A percentile compares a stretch with the other conserved stretches of the same genome.
Evolutionary conservation across 2,888 invertebrate genomes (phyloP).

Genomic region (Synergus umbraculus): DNA sequence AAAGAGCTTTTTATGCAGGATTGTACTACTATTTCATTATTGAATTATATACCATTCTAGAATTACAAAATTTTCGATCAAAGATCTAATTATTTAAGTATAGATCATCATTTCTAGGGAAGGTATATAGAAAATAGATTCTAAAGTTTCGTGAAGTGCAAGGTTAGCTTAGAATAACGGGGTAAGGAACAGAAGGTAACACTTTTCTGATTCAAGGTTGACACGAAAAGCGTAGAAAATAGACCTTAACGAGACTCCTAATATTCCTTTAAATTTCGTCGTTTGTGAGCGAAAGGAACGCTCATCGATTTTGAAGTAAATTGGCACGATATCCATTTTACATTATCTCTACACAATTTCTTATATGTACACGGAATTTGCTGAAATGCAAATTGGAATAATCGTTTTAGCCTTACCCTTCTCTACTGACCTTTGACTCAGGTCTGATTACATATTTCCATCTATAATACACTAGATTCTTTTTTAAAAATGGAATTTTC

Average conservation of each 20-base stretch:
- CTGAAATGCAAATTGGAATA: conserved; percentile 21
- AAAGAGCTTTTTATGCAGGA: not conserved
- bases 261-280: not conserved
- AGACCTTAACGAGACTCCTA: not conserved
- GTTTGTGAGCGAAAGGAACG: not conserved
- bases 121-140: not conserved
- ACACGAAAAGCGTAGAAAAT: conserved; percentile 27
- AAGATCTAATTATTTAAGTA: not conserved
- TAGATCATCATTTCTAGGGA: not conserved
- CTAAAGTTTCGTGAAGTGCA: not conserved
- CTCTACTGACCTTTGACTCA: conserved; percentile 14
- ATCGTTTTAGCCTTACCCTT: conserved; percentile 15
- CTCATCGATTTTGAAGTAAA: conserved; percentile 14
- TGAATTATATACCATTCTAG: not conserved
- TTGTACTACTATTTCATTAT: not conserved
- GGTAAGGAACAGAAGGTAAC: not conserved
- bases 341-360: conserved; percentile 10
- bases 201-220: conserved; percentile 23
- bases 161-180: conserved; percentile 6
- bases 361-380: not conserved
- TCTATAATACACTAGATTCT: not conserved
- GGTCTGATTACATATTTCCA: conserved; percentile 2
- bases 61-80: not conserved
- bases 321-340: conserved; percentile 4
- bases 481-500: no score